Evolutionary conservation across 2,888 invertebrate species (phyloP), one percentile per base, ranked within the genome.

Genomic region (Timandra comae): DNA sequence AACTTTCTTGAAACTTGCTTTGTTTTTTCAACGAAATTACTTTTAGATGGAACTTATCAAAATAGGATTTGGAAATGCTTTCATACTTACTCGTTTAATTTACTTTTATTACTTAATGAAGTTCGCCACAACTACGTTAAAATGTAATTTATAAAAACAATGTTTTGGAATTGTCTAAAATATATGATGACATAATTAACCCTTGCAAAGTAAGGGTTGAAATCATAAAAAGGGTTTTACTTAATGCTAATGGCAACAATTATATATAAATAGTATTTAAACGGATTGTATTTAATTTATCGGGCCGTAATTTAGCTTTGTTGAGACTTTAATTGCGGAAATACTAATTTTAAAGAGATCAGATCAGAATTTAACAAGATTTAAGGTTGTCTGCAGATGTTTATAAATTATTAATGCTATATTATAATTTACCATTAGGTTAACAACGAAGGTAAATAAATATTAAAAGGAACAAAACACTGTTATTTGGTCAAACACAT

Each of bases 11-110:
- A n/a, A n/a, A n/a, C n/a, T n/a, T n/a, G n/a, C n/a, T 74, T 79
- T 78, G 75, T 80, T 80, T 16, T 79, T 72, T 59, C 56, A 49
- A 52, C 64, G 54, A 78, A 80, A 84, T 71, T 62, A 73, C 72
- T 70, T 77, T 81, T 80, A 82, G 80, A 84, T 81, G 65, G 66
- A 52, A 63, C 66, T 55, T 66, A 81, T 82, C 74, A 78, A 79
- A 81, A 71, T 66, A 69, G 57, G 70, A 73, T 84, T 81, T 70
- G 47, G 56, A 33, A n/a, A n/a, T n/a, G n/a, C n/a, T n/a, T 16
- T 16, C 16, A 16, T 6, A 3, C 16, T 16, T 6, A 3, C 16
- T 16, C 16, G 16, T 5, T 5, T 16, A 16, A 3, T 16, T 16
- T 3, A 6, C 16, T 16, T 16, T 16, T 16, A 16, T 34, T n/a